phyloP scores from a whole-genome alignment of 2,797 vertebrate species.

The Gymnothorax javanicus region DNA sequence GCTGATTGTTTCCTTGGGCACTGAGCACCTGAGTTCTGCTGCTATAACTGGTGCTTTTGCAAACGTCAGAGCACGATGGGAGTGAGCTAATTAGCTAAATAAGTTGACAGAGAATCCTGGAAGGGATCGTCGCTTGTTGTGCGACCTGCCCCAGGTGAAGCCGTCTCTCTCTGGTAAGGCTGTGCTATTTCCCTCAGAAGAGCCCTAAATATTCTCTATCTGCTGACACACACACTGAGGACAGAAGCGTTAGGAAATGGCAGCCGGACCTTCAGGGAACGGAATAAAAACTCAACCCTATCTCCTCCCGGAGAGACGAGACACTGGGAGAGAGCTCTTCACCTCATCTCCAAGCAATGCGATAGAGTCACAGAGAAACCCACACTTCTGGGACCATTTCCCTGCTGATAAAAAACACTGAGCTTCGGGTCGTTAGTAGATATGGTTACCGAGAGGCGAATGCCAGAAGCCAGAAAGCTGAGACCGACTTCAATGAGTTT shows the following conservation, averaged over 20 bases:
- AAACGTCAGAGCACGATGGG: no score
- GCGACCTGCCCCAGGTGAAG: no score
- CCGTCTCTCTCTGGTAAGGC: no score
- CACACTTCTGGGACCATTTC: background rate
- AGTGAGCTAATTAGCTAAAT: no score
- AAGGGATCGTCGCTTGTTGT: no score
- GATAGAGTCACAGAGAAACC: background rate
- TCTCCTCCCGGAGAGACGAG: background rate
- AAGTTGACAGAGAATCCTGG: no score
- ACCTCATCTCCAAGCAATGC: background rate
- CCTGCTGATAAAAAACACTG: background rate
- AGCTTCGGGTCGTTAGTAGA: background rate
- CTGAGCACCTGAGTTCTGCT: no score
- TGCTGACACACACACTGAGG: background rate
- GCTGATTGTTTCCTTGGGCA: no score
- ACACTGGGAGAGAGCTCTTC: background rate
- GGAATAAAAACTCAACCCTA: background rate
- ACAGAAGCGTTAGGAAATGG: no score
- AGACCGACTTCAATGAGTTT: background rate
- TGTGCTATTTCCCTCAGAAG: no score
- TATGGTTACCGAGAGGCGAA: background rate
- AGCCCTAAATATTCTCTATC: background rate
- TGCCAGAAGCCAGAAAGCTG: background rate
- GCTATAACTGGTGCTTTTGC: no score
- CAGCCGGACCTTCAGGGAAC: background rate